Evolutionary conservation across 2,888 invertebrate species (phyloP), one percentile per base, ranked within the genome.

Genomic region (Caenorhabditis japonica): DNA sequence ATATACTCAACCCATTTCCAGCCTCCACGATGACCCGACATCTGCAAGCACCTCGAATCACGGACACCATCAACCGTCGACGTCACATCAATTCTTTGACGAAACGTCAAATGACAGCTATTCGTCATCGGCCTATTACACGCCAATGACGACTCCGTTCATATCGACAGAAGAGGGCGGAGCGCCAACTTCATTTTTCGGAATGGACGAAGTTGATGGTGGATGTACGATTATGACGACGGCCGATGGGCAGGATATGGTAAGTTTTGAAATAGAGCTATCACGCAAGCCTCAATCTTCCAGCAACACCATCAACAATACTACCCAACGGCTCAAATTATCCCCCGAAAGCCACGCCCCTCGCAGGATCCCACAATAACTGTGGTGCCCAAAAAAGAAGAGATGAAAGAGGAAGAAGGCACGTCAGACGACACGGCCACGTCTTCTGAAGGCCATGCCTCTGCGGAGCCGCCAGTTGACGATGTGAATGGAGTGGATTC

Each of bases 181-280:
- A 15, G 58, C 52, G 17, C 68, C 58, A 2, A 68, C 58, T 3
- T 68, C 59, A 21, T 68, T 68, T 30, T 68, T 58, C 17, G 52
- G 59, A 53, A 59, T 59, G 68, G 68, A 68, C 38, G 58, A 59
- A 13, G 39, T 36, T 21, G 56, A 51, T 33, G 58, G 58, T 1
- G 46, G 53, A 41, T 53, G 66, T 10, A 53, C 39, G 15, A 49
- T 52, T 17, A 34, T 27, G 19, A 38, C 46, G 15, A 15, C 53
- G 19, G 25, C 43, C 4, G 10, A n/a, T n/a, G n/a, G n/a, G n/a
- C n/a, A n/a, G n/a, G n/a, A n/a, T n/a, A n/a, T n/a, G n/a, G n/a
- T n/a, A n/a, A n/a, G n/a, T n/a, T n/a, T n/a, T n/a, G n/a, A n/a
- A n/a, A n/a, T n/a, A n/a, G n/a, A n/a, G n/a, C n/a, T n/a, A n/a